phyloP scores from a whole-genome alignment of 2,113 vertebrate species.

The Rhinogobius similis region DNA sequence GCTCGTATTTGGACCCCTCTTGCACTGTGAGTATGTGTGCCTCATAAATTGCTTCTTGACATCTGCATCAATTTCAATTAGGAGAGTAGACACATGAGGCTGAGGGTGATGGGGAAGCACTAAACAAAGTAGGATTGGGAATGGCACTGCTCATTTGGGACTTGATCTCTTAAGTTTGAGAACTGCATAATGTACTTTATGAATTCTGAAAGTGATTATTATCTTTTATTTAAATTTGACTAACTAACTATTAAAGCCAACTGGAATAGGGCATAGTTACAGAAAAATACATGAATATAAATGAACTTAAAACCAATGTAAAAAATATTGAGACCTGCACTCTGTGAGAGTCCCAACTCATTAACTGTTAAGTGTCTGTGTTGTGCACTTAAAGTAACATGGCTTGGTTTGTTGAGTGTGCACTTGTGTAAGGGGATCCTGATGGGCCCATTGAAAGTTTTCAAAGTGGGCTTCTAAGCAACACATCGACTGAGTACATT shows the following conservation, averaged over 20 bases:
- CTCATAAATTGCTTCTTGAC: slow-evolving; percentile 57
- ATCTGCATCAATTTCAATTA: slow-evolving; percentile 62
- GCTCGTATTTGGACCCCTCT: slow-evolving; percentile 14
- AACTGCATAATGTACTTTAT: neutral
- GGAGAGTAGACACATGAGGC: slow-evolving; percentile 1
- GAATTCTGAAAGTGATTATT: neutral
- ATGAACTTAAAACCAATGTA: neutral
- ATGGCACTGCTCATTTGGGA: neutral
- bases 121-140: neutral
- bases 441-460: neutral
- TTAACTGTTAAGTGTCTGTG: neutral
- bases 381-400: neutral
- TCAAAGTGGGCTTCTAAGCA: neutral
- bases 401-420: neutral
- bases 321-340: too few relatives aligned
- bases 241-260: neutral
- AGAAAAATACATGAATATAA: too few relatives aligned
- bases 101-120: neutral
- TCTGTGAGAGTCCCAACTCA: neutral
- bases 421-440: neutral
- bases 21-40: slow-evolving; percentile 8
- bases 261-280: too few relatives aligned
- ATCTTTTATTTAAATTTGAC: too few relatives aligned
- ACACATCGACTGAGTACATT: neutral
- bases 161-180: neutral